These are phyloP conservation scores for Glareola pratincola DNA, from an alignment of 2,113 vertebrate species.

Conservation along the genomic window DNA sequence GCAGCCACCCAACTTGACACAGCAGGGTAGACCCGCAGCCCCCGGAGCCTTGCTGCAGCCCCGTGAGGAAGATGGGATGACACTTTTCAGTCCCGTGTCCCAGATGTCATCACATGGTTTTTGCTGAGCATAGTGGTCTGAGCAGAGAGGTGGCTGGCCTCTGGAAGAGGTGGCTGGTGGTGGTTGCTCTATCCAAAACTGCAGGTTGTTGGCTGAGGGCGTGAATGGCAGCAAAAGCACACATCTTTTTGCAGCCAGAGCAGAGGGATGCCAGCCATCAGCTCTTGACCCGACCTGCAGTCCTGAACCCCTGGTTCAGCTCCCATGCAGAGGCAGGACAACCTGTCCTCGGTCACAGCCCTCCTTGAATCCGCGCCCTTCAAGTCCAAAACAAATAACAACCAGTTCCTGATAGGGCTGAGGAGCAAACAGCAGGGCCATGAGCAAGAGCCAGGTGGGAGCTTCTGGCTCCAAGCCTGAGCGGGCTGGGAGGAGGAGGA, in stretches of 20 bases:
- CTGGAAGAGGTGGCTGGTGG: not conserved
- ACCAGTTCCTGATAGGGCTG: not conserved
- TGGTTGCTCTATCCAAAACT: not conserved
- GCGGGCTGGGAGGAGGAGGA: not conserved
- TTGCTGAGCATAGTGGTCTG: not conserved
- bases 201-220: not conserved
- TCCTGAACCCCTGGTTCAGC: not conserved
- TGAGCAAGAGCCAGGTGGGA: not conserved
- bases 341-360: not conserved
- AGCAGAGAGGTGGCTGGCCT: not conserved
- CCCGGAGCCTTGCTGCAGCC: not conserved
- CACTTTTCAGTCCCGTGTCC: not conserved
- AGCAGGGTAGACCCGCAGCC: not conserved
- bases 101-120: not conserved
- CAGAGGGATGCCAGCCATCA: not conserved
- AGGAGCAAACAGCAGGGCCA: not conserved
- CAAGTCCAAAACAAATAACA: not conserved
- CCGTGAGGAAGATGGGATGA: fast-evolving
- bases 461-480: not conserved
- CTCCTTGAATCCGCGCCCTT: not conserved
- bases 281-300: not conserved
- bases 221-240: not conserved
- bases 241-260: not conserved
- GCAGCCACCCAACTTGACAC: not conserved
- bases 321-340: not conserved